Evolutionary conservation across 1,140 invertebrate species (phyloP), one percentile per base, ranked within the genome.

Genomic region (Drosophila orena): DNA sequence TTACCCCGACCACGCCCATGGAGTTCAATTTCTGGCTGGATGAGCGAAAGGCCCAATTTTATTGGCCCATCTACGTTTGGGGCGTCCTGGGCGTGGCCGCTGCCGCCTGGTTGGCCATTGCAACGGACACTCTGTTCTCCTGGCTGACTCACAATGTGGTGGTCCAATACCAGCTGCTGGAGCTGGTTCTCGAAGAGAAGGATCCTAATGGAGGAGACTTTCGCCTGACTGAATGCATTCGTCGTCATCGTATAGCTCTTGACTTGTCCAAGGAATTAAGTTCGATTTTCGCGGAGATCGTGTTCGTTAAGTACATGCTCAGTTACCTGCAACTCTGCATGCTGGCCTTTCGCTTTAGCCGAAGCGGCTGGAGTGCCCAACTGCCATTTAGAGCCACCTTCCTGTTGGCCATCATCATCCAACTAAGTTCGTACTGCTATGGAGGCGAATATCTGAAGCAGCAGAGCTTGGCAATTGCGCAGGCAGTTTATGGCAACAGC

Each of bases 21-120:
- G 78, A 81, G 15, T 81, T 81, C 38, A 66, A 71, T 14, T 81
- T 81, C 17, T 80, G 78, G 77, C 50, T 80, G 4, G 78, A 80
- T 15, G 61, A 75, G 10, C 38, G 11, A 0, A 12, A 47, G 2
- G 42, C 71, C 12, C 8, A 46, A 2, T 75, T 53, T 12, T 80
- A 70, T 34, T 79, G 70, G 62, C 56, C 58, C 54, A 71, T 80
- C 20, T 80, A 80, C 61, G 0, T 65, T 0, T 80, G 77, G 78
- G 71, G 71, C 17, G 43, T 74, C 0, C 8, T 72, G 22, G 77
- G 54, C 15, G 73, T 71, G 15, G 53, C 54, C 17, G 55, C 62
- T 0, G 77, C 57, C 0, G 77, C 55, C 14, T 70, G 54, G 35
- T 17, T 64, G 6, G 59, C 71, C 17, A 52, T 83, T 0, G 62